Percentiles rank a stretch among this genome's conserved stretches.
Evolutionary conservation across 2,888 invertebrate species (phyloP).

Genomic region (Dendrolimus pini): DNA sequence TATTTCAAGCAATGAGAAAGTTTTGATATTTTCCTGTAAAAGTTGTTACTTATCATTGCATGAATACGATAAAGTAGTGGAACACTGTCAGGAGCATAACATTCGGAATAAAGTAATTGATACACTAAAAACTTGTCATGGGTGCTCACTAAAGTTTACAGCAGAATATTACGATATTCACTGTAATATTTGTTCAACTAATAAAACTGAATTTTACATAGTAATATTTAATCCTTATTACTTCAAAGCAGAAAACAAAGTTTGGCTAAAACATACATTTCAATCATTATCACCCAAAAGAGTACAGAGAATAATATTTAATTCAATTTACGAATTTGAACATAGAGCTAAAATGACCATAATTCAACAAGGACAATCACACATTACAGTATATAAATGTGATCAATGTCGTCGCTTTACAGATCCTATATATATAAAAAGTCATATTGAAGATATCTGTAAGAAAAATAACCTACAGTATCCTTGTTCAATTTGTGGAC

Average conservation of each 20-base stretch:
- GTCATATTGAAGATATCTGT: slow-evolving; percentile 12
- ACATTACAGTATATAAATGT: slow-evolving; percentile 44
- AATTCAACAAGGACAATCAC: slow-evolving; percentile 33
- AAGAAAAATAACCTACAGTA: slow-evolving; percentile 24
- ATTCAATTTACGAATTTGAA: slow-evolving; percentile 47
- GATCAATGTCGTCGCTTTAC: slow-evolving; percentile 37
- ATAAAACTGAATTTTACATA: too few relatives aligned
- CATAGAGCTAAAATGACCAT: slow-evolving; percentile 44
- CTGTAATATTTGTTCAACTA: too few relatives aligned
- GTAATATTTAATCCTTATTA: slow-evolving; percentile 41
- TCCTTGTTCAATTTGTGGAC: slow-evolving; percentile 39
- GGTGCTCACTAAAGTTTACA: too few relatives aligned
- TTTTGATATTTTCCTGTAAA: too few relatives aligned
- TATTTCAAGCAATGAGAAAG: too few relatives aligned
- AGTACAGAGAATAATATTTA: slow-evolving; percentile 24
- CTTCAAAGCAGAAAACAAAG: slow-evolving; percentile 33
- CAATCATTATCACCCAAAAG: slow-evolving; percentile 22
- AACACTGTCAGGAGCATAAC: slow-evolving; percentile 47
- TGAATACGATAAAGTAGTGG: slow-evolving; percentile 41
- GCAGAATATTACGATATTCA: too few relatives aligned
- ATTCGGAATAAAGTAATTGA: background rate
- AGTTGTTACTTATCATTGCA: too few relatives aligned
- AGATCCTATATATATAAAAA: slow-evolving; percentile 26
- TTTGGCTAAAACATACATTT: slow-evolving; percentile 48
- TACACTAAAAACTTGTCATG: slow-evolving; percentile 13